Conservation (phyloP, 2,113 vertebrate species). For the Steatornis caripensis region DNA sequence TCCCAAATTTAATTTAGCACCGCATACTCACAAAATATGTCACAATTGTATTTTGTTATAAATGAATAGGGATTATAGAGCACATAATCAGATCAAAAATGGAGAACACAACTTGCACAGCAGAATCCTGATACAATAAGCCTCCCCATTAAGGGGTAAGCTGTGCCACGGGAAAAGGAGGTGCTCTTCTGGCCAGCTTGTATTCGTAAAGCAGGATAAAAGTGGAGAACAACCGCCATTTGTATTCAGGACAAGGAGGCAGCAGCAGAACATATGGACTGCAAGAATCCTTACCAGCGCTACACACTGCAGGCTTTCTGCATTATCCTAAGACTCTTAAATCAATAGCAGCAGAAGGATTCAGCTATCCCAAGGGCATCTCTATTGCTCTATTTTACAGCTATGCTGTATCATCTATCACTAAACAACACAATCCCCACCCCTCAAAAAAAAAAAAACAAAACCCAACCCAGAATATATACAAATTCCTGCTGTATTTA, state of each 20-base stretch:
- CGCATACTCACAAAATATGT: neutral
- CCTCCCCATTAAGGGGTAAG: neutral
- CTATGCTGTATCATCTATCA: neutral
- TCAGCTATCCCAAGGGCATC: neutral
- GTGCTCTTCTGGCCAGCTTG: neutral
- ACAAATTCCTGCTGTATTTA: neutral
- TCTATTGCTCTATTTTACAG: neutral
- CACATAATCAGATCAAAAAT: neutral
- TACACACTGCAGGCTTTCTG: neutral
- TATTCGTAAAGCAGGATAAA: neutral
- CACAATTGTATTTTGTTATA: neutral
- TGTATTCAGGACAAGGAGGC: neutral
- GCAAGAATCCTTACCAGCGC: neutral
- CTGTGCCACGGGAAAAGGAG: neutral
- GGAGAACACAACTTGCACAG: neutral
- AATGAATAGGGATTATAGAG: neutral
- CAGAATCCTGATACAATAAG: neutral
- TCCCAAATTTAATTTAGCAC: neutral
- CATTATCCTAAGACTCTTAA: neutral
- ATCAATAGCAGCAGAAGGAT: neutral
- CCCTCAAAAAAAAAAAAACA: neutral
- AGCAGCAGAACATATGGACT: neutral
- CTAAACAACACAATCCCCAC: neutral
- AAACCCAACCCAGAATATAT: neutral
- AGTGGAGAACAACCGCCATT: neutral